Evolutionary conservation across 2,797 vertebrate genomes (phyloP).

Genomic region (Notolepis coatsorum): DNA sequence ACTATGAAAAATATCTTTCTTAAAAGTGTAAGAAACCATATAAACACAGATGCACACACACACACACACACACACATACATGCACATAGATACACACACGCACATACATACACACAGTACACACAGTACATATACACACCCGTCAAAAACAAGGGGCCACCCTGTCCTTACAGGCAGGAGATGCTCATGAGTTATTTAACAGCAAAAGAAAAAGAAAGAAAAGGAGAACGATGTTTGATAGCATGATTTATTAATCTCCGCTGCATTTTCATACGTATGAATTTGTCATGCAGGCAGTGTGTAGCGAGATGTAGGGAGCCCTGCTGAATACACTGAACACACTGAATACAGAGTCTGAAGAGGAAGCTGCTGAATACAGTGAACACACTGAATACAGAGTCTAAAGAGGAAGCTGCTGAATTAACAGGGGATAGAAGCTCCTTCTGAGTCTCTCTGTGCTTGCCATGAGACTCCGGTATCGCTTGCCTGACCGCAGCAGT

Average conservation of each 20-base stretch:
- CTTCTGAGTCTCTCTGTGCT: too few species aligned
- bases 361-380: too few species aligned
- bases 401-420: too few species aligned
- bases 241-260: slow-evolving; percentile 60
- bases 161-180: slow-evolving; percentile 24
- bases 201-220: slow-evolving; percentile 46
- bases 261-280: slow-evolving; percentile 62
- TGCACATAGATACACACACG: slow-evolving; percentile 16
- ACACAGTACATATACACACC: too few species aligned
- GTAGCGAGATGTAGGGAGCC: slow-evolving; percentile 25
- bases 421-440: too few species aligned
- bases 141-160: slow-evolving; percentile 37
- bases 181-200: slow-evolving; percentile 60
- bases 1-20: too few species aligned
- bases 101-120: slow-evolving; percentile 6
- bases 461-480: too few species aligned
- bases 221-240: slow-evolving; percentile 48
- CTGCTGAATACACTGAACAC: slow-evolving; percentile 33
- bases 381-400: too few species aligned
- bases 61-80: not conserved
- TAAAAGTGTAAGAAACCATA: too few species aligned
- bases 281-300: slow-evolving; percentile 45
- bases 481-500: too few species aligned
- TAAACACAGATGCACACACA: not conserved
- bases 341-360: too few species aligned